phyloP scores from a whole-genome alignment of 2,888 invertebrate genomes.

The Cosmia pyralina region DNA sequence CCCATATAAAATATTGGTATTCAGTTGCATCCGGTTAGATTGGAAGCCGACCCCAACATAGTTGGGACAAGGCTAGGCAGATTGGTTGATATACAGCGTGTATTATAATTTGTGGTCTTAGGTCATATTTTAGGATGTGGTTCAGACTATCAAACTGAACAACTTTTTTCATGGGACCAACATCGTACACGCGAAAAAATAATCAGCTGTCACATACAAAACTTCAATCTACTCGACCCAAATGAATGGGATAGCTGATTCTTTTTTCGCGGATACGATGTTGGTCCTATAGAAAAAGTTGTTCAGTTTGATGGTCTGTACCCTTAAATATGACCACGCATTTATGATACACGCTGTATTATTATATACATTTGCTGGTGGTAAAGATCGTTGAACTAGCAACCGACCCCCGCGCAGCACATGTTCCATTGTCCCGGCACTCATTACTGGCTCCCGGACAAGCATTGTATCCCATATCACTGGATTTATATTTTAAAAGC shows the following conservation, averaged over 20 bases:
- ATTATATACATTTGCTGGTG: no score
- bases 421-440: constrained; percentile 56
- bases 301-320: not conserved
- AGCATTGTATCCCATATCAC: constrained; percentile 57
- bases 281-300: not conserved
- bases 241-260: not conserved
- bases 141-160: not conserved
- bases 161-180: no score
- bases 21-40: no score
- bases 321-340: not conserved
- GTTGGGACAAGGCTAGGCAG: not conserved
- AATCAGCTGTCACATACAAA: not conserved
- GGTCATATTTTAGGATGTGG: not conserved
- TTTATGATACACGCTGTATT: not conserved
- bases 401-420: constrained; percentile 29
- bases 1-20: no score
- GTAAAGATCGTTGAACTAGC: constrained; percentile 15
- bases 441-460: constrained; percentile 58
- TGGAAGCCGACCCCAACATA: no score
- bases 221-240: not conserved
- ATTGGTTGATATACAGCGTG: not conserved
- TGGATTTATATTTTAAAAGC: constrained; percentile 50
- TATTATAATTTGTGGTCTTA: not conserved
- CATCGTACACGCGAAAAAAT: no score
- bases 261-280: not conserved